Percentiles rank a stretch among this genome's conserved stretches.
Evolutionary conservation across 2,797 vertebrate genomes (phyloP).

Genomic region (Halcyon leucocephala): DNA sequence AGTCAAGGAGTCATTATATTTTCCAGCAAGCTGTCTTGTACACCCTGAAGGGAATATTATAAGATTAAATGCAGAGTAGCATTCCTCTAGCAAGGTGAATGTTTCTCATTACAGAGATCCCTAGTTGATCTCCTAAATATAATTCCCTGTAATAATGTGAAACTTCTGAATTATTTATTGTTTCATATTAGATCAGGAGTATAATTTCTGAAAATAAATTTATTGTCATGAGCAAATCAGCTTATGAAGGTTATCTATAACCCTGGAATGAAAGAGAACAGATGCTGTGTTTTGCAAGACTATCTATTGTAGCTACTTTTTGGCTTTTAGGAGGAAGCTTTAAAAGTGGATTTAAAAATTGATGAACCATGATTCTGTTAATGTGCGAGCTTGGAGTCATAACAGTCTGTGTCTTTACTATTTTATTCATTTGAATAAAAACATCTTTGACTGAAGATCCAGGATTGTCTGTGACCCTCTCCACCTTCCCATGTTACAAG

Average conservation of each 20-base stretch:
- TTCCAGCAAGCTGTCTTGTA: slow-evolving; percentile 78
- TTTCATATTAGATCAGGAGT: slow-evolving; percentile 80
- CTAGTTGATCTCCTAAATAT: slow-evolving; percentile 79
- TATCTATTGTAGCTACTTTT: slow-evolving; percentile 55
- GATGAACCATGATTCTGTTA: slow-evolving; percentile 48
- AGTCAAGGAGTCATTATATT: slow-evolving; percentile 74
- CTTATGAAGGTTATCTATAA: slow-evolving; percentile 77
- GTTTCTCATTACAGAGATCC: slow-evolving; percentile 78
- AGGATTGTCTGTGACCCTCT: neutral
- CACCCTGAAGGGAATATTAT: slow-evolving; percentile 81
- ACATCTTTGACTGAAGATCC: neutral
- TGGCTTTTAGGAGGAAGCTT: slow-evolving; percentile 43
- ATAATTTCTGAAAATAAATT: slow-evolving; percentile 81
- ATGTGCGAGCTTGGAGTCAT: neutral
- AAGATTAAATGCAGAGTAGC: slow-evolving; percentile 79
- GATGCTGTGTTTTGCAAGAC: slow-evolving; percentile 55
- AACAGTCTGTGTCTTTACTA: slow-evolving; percentile 2
- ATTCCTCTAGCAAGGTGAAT: slow-evolving; percentile 79
- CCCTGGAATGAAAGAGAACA: slow-evolving; percentile 70
- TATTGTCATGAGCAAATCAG: slow-evolving; percentile 77
- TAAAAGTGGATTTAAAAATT: slow-evolving; percentile 66
- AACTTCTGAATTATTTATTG: slow-evolving; percentile 83
- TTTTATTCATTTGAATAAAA: slow-evolving; percentile 8
- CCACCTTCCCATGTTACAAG: neutral
- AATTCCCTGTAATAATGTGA: slow-evolving; percentile 81